phyloP scores from a whole-genome alignment of 2,113 vertebrate species.

The Rostratula benghalensis region DNA sequence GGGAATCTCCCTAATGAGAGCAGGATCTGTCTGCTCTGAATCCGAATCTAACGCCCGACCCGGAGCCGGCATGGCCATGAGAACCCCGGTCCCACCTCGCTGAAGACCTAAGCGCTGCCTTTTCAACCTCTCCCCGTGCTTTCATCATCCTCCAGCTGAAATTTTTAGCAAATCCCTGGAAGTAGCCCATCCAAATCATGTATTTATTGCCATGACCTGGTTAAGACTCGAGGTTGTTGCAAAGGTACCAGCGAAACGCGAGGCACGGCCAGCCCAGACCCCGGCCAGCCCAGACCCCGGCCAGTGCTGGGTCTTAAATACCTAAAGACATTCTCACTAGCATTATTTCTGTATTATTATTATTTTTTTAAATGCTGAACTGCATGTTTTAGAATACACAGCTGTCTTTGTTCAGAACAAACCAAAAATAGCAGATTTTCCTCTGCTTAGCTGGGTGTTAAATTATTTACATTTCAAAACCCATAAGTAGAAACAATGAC shows the following conservation, averaged over 20 bases:
- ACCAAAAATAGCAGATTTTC: constrained; percentile 68
- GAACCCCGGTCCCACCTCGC: background rate
- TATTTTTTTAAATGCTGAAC: constrained; percentile 32
- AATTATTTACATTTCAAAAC: constrained; percentile 78
- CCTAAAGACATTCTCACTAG: background rate
- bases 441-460: constrained; percentile 62
- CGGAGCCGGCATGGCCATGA: background rate
- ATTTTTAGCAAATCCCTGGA: background rate
- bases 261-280: background rate
- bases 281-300: background rate
- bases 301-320: background rate
- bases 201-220: background rate
- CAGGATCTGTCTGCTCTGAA: background rate
- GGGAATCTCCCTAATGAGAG: background rate
- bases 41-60: background rate
- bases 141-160: background rate
- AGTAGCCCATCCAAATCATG: background rate
- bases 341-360: constrained; percentile 8
- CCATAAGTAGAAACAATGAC: constrained; percentile 65
- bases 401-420: constrained; percentile 69
- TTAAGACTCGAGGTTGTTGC: background rate
- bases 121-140: background rate
- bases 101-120: background rate
- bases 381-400: constrained; percentile 67
- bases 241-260: background rate